phyloP scores from a whole-genome alignment of 2,113 vertebrate species.

The Cettia cetti region DNA sequence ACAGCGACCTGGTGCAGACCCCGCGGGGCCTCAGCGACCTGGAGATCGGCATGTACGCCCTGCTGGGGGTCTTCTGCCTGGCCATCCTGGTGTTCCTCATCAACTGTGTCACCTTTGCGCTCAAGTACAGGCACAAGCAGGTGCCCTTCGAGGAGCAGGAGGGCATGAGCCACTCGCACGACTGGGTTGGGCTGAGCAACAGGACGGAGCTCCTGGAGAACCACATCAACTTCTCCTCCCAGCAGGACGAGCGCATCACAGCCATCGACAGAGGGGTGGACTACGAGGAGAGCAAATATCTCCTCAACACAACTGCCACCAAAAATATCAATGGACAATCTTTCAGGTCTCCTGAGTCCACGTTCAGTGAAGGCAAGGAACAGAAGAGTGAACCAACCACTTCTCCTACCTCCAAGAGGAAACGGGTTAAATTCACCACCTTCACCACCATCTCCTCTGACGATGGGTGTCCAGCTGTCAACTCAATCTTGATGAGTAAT shows the following conservation, averaged over 20 bases:
- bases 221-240: conserved; percentile 74
- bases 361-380: conserved; percentile 44
- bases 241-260: conserved; percentile 80
- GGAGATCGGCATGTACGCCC: conserved; percentile 93
- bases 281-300: conserved; percentile 79
- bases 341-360: conserved; percentile 27
- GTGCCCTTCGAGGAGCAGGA: conserved; percentile 81
- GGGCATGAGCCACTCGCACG: conserved; percentile 84
- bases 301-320: conserved; percentile 48
- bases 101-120: conserved; percentile 86
- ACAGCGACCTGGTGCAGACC: conserved; percentile 67
- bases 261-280: conserved; percentile 82
- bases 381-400: conserved; percentile 76
- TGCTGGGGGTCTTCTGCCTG: conserved; percentile 91
- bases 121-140: conserved; percentile 88
- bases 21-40: conserved; percentile 85
- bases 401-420: conserved; percentile 93
- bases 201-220: conserved; percentile 87
- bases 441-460: conserved; percentile 82
- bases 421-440: conserved; percentile 93
- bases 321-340: conserved; percentile 59
- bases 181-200: conserved; percentile 92
- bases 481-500: conserved; percentile 65
- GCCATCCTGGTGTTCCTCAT: conserved; percentile 91
- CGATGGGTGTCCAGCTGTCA: conserved; percentile 69